These are phyloP conservation scores for Hecatera dysodea DNA, from an alignment of 2,888 invertebrate genomes.

Conservation along the genomic window DNA sequence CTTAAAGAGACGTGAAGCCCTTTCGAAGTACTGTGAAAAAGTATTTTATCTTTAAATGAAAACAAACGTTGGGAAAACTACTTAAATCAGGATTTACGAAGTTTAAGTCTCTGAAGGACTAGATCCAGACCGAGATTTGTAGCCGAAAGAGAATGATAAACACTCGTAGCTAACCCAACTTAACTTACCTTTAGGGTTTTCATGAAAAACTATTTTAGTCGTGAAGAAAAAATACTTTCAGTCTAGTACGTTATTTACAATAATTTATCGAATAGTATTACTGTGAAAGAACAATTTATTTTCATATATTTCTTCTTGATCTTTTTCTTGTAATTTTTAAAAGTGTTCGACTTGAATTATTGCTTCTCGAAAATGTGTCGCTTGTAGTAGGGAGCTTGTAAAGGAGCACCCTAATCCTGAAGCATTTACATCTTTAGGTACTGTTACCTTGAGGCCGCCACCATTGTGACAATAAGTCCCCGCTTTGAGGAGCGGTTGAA, in stretches of 20 bases:
- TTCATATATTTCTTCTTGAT: too few species aligned
- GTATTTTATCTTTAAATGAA: conserved; percentile 1
- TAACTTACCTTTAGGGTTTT: background rate
- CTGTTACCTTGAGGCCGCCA: too few species aligned
- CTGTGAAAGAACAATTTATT: background rate
- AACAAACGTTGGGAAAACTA: conserved; percentile 17
- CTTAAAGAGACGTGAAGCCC: background rate
- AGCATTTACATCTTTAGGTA: too few species aligned
- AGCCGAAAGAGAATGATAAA: conserved; percentile 21
- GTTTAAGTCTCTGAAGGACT: conserved; percentile 15
- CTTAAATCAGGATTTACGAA: conserved; percentile 40
- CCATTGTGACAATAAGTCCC: too few species aligned
- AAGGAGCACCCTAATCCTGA: too few species aligned
- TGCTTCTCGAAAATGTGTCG: too few species aligned
- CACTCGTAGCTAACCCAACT: background rate
- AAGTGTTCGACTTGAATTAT: background rate
- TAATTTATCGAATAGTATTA: background rate
- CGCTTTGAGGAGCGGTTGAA: too few species aligned
- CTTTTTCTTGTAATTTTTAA: background rate
- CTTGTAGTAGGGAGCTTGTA: too few species aligned
- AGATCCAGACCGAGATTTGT: conserved; percentile 28
- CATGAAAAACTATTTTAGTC: conserved; percentile 6
- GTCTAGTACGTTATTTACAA: background rate
- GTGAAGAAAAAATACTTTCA: background rate
- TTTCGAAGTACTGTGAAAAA: conserved; percentile 20